Conservation (phyloP, 2,113 vertebrate genomes). For the Rhadina sibilatrix region DNA sequence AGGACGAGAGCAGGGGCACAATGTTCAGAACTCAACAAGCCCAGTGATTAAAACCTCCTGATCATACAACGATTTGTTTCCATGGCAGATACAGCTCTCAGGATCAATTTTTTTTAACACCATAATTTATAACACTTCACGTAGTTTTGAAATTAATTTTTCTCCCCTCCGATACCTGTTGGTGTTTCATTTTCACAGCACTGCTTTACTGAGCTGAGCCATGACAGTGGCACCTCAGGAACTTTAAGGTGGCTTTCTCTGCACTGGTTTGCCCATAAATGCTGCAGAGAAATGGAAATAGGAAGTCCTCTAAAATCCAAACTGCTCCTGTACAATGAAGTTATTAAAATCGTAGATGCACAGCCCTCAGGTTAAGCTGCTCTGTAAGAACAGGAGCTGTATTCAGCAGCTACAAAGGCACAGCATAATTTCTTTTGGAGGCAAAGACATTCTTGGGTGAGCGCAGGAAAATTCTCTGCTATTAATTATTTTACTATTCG, state of each 20-base stretch:
- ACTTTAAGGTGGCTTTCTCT: not conserved
- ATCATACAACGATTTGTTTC: not conserved
- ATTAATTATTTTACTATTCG: not conserved
- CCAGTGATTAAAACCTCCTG: conserved; percentile 26
- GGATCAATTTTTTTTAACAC: not conserved
- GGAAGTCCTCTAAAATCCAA: not conserved
- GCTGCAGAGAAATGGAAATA: not conserved
- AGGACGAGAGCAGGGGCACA: not conserved
- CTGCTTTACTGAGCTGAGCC: not conserved
- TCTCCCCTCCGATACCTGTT: not conserved
- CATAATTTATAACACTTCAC: not conserved
- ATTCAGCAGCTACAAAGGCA: conserved; percentile 29
- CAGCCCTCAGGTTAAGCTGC: conserved; percentile 20
- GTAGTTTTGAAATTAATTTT: not conserved
- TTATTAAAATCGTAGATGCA: conserved; percentile 39
- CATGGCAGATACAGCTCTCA: not conserved
- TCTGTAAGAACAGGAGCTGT: not conserved
- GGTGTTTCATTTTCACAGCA: not conserved
- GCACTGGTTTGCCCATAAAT: not conserved
- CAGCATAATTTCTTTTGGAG: not conserved
- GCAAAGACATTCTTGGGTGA: conserved; percentile 7
- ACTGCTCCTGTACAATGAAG: not conserved
- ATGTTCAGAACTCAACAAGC: not conserved
- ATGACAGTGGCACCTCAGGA: not conserved
- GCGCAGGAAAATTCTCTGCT: not conserved